These are phyloP conservation scores for Idaea aversata DNA, from an alignment of 2,888 invertebrate species.

Conservation along the genomic window DNA sequence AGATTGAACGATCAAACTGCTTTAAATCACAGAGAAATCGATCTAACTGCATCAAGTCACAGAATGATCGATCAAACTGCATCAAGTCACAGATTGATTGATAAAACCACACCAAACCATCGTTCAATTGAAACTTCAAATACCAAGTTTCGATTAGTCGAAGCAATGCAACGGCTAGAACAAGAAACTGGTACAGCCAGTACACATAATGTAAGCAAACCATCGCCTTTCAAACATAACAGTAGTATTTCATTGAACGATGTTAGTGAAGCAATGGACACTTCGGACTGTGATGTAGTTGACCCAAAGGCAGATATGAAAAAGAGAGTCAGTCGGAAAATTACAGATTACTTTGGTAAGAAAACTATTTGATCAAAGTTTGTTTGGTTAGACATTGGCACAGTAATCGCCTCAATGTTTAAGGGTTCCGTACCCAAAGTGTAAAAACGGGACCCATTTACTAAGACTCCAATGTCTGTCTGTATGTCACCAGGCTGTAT, in stretches of 20 bases:
- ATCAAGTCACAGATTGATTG: neutral
- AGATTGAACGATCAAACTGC: neutral
- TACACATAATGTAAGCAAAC: conserved; percentile 33
- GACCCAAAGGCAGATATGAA: conserved; percentile 50
- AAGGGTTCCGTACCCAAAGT: too few relatives aligned
- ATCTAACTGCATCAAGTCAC: neutral
- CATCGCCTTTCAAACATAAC: conserved; percentile 33
- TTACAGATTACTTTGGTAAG: conserved; percentile 69
- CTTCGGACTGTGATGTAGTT: conserved; percentile 23
- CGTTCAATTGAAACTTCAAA: conserved; percentile 18
- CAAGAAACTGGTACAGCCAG: conserved; percentile 46
- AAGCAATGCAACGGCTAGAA: conserved; percentile 53
- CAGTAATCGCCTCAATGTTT: too few relatives aligned
- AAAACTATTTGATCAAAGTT: conserved; percentile 43
- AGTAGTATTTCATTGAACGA: conserved; percentile 14
- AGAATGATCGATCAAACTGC: neutral
- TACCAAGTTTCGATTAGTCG: conserved; percentile 34
- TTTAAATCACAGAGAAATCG: neutral
- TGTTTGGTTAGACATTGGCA: conserved; percentile 4
- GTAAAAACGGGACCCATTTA: too few relatives aligned
- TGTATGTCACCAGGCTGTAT: too few relatives aligned
- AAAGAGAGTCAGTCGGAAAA: conserved; percentile 59
- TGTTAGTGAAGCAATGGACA: conserved; percentile 27
- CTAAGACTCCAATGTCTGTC: too few relatives aligned
- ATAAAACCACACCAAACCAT: conserved; percentile 14